These are phyloP conservation scores for Perizoma affinitatum DNA, from an alignment of 2,888 invertebrate genomes.

Conservation along the genomic window DNA sequence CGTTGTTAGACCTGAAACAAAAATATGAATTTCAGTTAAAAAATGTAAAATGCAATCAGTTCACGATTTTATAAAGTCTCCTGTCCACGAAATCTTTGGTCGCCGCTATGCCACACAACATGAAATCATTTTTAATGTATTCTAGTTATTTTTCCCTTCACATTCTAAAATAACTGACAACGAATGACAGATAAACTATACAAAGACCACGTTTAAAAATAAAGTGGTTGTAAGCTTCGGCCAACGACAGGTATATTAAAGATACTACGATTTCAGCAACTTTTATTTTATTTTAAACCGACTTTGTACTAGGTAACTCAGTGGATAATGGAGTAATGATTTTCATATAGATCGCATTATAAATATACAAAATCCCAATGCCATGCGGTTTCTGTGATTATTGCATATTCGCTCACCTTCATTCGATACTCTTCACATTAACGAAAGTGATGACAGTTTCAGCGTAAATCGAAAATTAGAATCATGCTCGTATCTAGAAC, in stretches of 20 bases:
- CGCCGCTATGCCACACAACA: no score
- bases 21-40: slow-evolving; percentile 30
- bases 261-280: no score
- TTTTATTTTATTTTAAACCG: no score
- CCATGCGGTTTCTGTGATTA: slow-evolving; percentile 51
- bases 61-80: neutral
- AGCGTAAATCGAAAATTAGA: slow-evolving; percentile 42
- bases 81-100: no score
- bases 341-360: slow-evolving; percentile 37
- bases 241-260: no score
- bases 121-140: no score
- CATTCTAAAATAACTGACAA: no score
- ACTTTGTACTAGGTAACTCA: neutral
- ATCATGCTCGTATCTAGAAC: no score
- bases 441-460: slow-evolving; percentile 49
- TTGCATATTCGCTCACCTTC: slow-evolving; percentile 47
- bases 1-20: slow-evolving; percentile 28
- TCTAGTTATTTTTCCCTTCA: no score
- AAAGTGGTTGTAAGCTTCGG: no score
- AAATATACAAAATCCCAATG: slow-evolving; percentile 46
- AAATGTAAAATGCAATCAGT: neutral
- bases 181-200: no score
- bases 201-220: no score
- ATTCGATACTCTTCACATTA: slow-evolving; percentile 39
- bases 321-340: slow-evolving; percentile 8